Evolutionary conservation across 2,888 invertebrate species (phyloP).

Genomic region (Athalia circularis): DNA sequence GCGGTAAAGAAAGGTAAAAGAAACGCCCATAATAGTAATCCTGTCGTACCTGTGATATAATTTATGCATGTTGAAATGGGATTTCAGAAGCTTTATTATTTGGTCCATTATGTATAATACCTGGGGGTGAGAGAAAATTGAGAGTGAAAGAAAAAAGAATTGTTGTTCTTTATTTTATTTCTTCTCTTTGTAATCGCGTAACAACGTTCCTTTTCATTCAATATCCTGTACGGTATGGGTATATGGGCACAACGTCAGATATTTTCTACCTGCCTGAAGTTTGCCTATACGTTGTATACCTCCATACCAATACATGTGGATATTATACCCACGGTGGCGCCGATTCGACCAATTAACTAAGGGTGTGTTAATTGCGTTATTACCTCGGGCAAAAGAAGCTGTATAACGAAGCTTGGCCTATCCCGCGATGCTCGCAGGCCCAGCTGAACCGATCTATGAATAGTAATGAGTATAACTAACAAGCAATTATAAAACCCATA

Average conservation of each 20-base stretch:
- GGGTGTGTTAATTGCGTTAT: conserved; percentile 70
- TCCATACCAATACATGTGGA: not conserved
- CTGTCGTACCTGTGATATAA: not conserved
- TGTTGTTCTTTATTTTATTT: too few species aligned
- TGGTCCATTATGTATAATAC: too few species aligned
- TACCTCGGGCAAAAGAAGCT: conserved; percentile 57
- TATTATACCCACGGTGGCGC: conserved; percentile 9
- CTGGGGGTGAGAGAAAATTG: too few species aligned
- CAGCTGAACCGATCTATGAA: conserved; percentile 65
- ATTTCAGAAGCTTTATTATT: not conserved
- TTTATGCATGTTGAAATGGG: not conserved
- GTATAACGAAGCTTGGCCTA: conserved; percentile 56
- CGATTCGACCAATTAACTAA: conserved; percentile 47
- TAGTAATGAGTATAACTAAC: conserved; percentile 66
- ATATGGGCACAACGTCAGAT: too few species aligned
- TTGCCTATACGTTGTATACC: not conserved
- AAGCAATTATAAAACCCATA: conserved; percentile 46
- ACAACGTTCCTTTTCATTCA: too few species aligned
- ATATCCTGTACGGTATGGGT: too few species aligned
- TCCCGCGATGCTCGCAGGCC: conserved; percentile 61
- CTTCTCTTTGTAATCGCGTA: too few species aligned
- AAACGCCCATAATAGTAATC: conserved; percentile 3
- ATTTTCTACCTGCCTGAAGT: too few species aligned
- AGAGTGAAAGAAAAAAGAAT: too few species aligned
- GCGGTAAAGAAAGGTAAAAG: not conserved